Conservation (phyloP, 1,140 invertebrate species). For the Zaprionus vittiger region DNA sequence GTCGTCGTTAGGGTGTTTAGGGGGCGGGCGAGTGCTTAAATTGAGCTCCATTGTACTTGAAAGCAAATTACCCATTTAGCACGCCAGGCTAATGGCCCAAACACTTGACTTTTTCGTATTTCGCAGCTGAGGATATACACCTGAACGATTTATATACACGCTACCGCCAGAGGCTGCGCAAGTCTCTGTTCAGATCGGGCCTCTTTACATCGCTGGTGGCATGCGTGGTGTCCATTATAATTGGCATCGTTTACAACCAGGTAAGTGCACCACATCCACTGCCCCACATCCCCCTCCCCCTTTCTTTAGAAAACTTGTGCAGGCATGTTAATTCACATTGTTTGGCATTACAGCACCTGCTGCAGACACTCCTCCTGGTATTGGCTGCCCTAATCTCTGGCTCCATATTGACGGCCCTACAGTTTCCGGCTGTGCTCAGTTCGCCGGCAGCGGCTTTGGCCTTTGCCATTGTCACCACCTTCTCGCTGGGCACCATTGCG, state of each 20-base stretch:
- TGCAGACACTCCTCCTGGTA: constrained; percentile 63
- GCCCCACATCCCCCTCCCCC: neutral
- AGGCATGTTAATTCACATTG: constrained; percentile 19
- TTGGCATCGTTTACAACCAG: constrained; percentile 74
- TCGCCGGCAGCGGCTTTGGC: constrained; percentile 80
- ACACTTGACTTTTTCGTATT: constrained; percentile 42
- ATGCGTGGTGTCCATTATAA: constrained; percentile 81
- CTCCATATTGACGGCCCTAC: constrained; percentile 78
- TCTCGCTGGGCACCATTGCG: constrained; percentile 78
- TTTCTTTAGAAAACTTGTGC: neutral
- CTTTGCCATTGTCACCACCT: constrained; percentile 82
- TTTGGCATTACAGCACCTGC: constrained; percentile 54
- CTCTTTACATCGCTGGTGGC: constrained; percentile 77
- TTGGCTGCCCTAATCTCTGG: constrained; percentile 76
- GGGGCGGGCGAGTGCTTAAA: neutral
- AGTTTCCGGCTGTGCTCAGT: constrained; percentile 82
- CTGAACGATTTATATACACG: constrained; percentile 84
- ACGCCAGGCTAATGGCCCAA: constrained; percentile 40
- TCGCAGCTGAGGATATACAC: constrained; percentile 82
- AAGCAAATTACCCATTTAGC: constrained; percentile 42
- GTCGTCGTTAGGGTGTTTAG: neutral
- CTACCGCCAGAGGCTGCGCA: constrained; percentile 82
- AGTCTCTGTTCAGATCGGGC: constrained; percentile 82
- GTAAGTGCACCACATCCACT: constrained; percentile 52
- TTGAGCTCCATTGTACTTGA: constrained; percentile 12